These are phyloP conservation scores for Natator depressus DNA, from an alignment of 2,113 vertebrate species.

Conservation along the genomic window DNA sequence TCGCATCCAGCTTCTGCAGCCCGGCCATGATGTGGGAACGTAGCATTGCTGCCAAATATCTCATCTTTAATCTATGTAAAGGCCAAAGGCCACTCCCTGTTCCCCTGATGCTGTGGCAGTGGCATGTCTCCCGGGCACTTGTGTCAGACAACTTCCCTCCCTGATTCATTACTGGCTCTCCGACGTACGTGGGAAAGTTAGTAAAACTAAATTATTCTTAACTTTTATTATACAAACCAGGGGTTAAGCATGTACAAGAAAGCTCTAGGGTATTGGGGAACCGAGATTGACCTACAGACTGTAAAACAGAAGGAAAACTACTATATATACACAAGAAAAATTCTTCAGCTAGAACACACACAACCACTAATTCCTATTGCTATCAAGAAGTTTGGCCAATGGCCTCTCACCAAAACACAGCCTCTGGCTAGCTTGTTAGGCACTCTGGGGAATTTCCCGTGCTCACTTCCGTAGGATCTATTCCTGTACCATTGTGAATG, in stretches of 20 bases:
- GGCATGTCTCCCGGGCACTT: constrained; percentile 30
- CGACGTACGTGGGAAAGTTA: constrained; percentile 68
- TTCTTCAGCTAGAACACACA: constrained; percentile 10
- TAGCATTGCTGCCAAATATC: constrained; percentile 37
- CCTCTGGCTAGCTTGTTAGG: neutral
- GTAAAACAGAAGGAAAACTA: constrained; percentile 25
- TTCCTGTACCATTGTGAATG: neutral
- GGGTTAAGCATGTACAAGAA: neutral
- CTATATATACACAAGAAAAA: neutral
- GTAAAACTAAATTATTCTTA: neutral
- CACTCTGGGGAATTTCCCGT: neutral
- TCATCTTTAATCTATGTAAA: constrained; percentile 55
- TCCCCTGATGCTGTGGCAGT: constrained; percentile 26
- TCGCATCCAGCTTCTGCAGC: neutral
- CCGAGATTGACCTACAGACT: neutral
- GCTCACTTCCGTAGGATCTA: neutral
- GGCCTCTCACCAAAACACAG: accelerated
- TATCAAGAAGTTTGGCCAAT: neutral
- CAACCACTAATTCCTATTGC: neutral
- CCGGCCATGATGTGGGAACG: constrained; percentile 41
- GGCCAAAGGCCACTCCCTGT: constrained; percentile 44
- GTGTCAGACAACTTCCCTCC: constrained; percentile 57
- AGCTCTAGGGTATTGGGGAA: neutral
- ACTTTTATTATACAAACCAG: neutral
- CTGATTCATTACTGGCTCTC: constrained; percentile 54